Evolutionary conservation across 2,113 vertebrate genomes (phyloP).

Genomic region (Saccopteryx bilineata): DNA sequence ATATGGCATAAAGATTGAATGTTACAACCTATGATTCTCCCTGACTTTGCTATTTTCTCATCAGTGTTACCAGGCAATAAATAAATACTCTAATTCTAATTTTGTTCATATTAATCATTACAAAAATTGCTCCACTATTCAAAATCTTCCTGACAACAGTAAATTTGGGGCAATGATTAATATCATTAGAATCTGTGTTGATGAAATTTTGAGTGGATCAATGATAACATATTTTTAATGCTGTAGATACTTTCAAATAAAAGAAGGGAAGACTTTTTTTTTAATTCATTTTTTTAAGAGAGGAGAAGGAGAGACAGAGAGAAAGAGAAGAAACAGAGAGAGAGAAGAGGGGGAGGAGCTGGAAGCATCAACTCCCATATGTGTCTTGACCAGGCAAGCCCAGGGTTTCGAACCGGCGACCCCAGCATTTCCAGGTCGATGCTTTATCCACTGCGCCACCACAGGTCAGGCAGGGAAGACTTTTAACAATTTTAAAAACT

Average conservation of each 20-base stretch:
- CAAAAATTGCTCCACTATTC: slow-evolving; percentile 63
- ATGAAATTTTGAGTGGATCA: slow-evolving; percentile 62
- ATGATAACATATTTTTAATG: slow-evolving; percentile 12
- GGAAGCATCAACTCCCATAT: no score
- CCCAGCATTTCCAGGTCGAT: no score
- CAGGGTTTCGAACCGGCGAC: no score
- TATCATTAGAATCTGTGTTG: slow-evolving; percentile 53
- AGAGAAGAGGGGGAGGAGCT: no score
- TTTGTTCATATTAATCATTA: slow-evolving; percentile 61
- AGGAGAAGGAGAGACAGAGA: no score
- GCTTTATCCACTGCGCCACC: no score
- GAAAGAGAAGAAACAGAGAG: no score
- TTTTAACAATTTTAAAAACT: slow-evolving; percentile 4
- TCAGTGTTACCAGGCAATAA: neutral
- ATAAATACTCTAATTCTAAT: slow-evolving; percentile 49
- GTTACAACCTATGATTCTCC: neutral
- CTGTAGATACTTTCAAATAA: neutral
- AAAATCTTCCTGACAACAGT: slow-evolving; percentile 19
- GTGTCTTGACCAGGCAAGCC: no score
- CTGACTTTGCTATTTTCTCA: slow-evolving; percentile 29
- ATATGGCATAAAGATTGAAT: neutral
- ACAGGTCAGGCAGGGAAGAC: no score
- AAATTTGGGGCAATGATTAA: slow-evolving; percentile 50
- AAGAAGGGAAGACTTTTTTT: neutral
- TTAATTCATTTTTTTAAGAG: no score